Evolutionary conservation across 2,113 vertebrate genomes (phyloP).

Genomic region (mouse (Mus musculus)): DNA sequence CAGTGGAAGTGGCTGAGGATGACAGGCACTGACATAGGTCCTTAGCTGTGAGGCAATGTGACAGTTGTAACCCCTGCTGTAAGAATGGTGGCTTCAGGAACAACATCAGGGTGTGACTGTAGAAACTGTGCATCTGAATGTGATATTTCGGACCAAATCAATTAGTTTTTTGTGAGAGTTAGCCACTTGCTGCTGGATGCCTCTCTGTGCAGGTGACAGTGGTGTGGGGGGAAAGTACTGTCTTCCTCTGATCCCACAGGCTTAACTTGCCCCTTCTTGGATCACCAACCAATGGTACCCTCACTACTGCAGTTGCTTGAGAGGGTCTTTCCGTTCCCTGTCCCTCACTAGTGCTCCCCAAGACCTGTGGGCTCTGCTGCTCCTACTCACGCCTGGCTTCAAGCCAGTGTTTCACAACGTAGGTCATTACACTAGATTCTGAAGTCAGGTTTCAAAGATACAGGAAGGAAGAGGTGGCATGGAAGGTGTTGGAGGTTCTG

Average conservation of each 20-base stretch:
- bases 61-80: background rate
- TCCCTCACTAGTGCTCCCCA: background rate
- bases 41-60: background rate
- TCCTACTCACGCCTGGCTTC: background rate
- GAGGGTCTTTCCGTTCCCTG: background rate
- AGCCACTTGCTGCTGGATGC: background rate
- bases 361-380: background rate
- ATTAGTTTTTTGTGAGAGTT: background rate
- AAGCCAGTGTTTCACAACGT: background rate
- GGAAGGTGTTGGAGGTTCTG: background rate
- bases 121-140: constrained; percentile 27
- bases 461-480: background rate
- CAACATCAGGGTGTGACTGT: background rate
- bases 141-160: background rate
- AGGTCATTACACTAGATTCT: background rate
- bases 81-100: background rate
- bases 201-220: background rate
- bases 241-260: background rate
- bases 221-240: background rate
- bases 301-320: background rate
- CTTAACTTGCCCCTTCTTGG: background rate
- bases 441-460: background rate
- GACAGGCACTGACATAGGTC: background rate
- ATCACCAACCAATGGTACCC: background rate
- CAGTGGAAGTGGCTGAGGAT: background rate